Evolutionary conservation across 2,888 invertebrate genomes (phyloP), one percentile per base, ranked within the genome.

Genomic region (Allacma fusca): DNA sequence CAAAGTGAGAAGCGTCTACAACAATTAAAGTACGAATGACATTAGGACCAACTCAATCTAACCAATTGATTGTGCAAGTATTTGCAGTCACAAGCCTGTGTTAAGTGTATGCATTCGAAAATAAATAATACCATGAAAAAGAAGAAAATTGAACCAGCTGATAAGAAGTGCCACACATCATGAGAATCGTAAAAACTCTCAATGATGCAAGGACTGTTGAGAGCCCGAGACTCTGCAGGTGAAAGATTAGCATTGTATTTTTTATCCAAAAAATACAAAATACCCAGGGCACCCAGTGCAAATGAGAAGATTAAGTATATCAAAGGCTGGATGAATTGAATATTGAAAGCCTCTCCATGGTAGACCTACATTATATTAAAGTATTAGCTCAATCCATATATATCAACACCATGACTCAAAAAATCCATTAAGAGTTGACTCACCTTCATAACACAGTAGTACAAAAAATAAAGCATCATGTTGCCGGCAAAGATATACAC

Each of bases 131-230:
- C 88, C 85, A 88, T 85, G 81, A 88, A 88, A 24, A 87, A 87
- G 81, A 87, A 86, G 83, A 88, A 88, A 79, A 88, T 84, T 67
- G 86, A 85, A 72, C 86, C 85, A 40, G 88, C 86, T 7, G 88
- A 88, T 74, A 88, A 85, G 84, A 88, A 87, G 81, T 88, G 89
- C 89, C 89, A 89, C 28, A 89, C 85, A 80, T 89, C 89, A 83
- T 89, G 89, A 71, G 85, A 85, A 81, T 89, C 89, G 82, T 88
- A 89, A 83, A 89, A 89, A 69, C 87, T 85, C 67, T 88, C 81
- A 19, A 88, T 77, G 9, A 87, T 82, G 81, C 89, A 89, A n/a
- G 85, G 85, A 34, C 85, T 81, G 83, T 89, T 89, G 44, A 85
- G 85, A 64, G 86, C 86, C 26, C 88, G 84, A 0, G 88, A 88